phyloP scores from a whole-genome alignment of 1,140 invertebrate genomes.

The Monomorium pharaonis region DNA sequence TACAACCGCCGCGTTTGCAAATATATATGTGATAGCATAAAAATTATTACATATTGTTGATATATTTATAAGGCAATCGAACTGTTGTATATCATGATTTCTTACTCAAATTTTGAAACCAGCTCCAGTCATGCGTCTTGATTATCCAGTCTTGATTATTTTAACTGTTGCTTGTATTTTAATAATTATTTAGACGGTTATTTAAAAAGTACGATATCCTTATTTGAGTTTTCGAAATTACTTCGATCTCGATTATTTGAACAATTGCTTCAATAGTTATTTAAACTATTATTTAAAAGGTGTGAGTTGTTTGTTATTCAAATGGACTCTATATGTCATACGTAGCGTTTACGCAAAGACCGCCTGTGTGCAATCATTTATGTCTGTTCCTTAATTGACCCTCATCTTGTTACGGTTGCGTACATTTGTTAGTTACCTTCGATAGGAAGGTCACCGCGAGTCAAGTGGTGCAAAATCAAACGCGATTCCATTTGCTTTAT shows the following conservation, averaged over 20 bases:
- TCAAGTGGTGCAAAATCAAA: constrained; percentile 41
- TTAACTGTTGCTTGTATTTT: no score
- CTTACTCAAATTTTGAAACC: no score
- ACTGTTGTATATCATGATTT: background rate
- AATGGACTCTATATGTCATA: background rate
- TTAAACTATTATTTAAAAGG: background rate
- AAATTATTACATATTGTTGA: background rate
- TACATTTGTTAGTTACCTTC: background rate
- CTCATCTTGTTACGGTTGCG: constrained; percentile 3
- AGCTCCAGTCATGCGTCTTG: no score
- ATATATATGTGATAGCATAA: background rate
- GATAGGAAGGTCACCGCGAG: background rate
- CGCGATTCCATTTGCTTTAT: constrained; percentile 30
- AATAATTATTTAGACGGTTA: no score
- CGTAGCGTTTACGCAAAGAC: background rate
- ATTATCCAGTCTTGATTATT: no score
- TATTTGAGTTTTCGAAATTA: background rate
- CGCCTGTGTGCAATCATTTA: background rate
- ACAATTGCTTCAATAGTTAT: background rate
- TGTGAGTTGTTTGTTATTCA: background rate
- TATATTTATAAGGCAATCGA: background rate
- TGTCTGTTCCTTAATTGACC: background rate
- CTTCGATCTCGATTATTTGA: background rate
- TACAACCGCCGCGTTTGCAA: no score
- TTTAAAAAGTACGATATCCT: background rate